Evolutionary conservation across 2,797 vertebrate genomes (phyloP).

Genomic region (Cercopithecus mitis): DNA sequence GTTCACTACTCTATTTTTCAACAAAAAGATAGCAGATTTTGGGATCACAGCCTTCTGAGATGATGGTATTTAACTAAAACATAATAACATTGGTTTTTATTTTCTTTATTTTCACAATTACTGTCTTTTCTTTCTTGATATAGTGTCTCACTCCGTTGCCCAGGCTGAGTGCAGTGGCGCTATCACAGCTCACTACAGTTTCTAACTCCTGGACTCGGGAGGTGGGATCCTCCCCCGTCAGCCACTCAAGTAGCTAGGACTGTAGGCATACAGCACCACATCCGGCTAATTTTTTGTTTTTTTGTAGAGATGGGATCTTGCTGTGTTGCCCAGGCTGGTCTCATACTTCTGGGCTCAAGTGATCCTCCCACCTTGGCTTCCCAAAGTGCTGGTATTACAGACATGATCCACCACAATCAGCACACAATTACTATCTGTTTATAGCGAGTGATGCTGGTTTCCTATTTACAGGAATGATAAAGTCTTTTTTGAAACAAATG

Average conservation of each 20-base stretch:
- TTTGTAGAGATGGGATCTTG: not conserved
- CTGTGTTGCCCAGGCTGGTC: not conserved
- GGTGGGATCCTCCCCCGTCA: not conserved
- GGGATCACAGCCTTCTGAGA: not conserved
- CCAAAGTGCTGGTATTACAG: not conserved
- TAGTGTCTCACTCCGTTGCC: not conserved
- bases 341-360: not conserved
- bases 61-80: slow-evolving; percentile 5
- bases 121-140: not conserved
- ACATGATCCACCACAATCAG: not conserved
- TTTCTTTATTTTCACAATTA: not conserved
- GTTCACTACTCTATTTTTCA: not conserved
- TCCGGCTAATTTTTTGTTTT: no score
- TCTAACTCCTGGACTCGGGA: not conserved
- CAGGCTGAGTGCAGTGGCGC: no score
- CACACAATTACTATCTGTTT: not conserved
- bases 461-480: not conserved
- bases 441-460: not conserved
- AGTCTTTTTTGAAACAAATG: not conserved
- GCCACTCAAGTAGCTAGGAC: not conserved
- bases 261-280: not conserved
- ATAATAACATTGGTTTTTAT: not conserved
- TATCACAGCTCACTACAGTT: not conserved
- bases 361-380: not conserved
- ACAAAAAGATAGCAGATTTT: not conserved